phyloP scores from a whole-genome alignment of 2,113 vertebrate species.

The Aythya baeri region DNA sequence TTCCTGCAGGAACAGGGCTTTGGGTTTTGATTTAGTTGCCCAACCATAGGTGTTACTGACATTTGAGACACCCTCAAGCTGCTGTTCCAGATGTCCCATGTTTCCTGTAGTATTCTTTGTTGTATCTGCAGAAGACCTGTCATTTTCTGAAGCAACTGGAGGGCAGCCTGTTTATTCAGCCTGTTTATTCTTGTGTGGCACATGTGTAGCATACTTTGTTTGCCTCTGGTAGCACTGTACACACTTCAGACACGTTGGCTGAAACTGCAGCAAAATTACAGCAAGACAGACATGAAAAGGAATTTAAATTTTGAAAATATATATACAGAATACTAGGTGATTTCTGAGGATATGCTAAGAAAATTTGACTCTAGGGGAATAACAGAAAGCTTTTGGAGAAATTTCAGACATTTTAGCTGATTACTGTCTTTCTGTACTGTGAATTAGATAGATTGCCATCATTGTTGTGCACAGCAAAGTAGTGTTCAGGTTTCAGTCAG shows the following conservation, averaged over 20 bases:
- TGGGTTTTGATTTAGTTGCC: background rate
- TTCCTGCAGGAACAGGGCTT: background rate
- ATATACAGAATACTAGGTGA: background rate
- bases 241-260: background rate
- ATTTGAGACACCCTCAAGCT: background rate
- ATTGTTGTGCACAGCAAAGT: background rate
- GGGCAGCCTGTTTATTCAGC: background rate
- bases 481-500: background rate
- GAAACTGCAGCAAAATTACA: background rate
- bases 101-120: background rate
- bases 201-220: background rate
- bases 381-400: constrained; percentile 2
- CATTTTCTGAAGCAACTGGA: background rate
- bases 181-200: background rate
- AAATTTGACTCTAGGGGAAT: background rate
- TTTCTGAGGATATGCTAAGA: background rate
- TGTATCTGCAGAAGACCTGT: background rate
- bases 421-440: background rate
- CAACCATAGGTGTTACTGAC: background rate
- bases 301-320: background rate
- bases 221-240: background rate
- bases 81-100: background rate
- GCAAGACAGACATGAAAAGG: background rate
- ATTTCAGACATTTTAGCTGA: background rate
- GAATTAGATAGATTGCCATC: background rate